These are phyloP conservation scores for Dipus sagitta DNA, from an alignment of 2,797 vertebrate genomes.

Conservation along the genomic window DNA sequence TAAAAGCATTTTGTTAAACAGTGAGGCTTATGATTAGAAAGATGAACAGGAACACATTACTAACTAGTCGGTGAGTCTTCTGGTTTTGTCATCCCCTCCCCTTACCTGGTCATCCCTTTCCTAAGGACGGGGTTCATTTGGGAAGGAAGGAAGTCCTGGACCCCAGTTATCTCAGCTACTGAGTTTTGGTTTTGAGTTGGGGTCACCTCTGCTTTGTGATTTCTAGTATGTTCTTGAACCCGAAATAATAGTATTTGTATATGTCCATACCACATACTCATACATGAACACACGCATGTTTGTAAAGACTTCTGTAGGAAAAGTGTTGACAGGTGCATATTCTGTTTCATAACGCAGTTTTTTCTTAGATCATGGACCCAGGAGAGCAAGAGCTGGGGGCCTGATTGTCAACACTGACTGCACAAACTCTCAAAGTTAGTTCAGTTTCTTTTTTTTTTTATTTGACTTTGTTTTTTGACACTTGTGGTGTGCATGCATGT, in stretches of 20 bases:
- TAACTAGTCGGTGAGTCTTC: not conserved
- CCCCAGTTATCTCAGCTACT: not conserved
- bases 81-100: not conserved
- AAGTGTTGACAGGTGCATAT: not conserved
- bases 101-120: not conserved
- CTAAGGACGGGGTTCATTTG: not conserved
- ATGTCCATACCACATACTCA: not conserved
- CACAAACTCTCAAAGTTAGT: not conserved
- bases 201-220: not conserved
- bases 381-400: not conserved
- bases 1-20: constrained; percentile 17
- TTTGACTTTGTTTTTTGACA: too few species aligned
- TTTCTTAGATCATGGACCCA: not conserved
- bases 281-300: not conserved
- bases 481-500: too few species aligned
- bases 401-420: not conserved
- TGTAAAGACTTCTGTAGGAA: constrained; percentile 10
- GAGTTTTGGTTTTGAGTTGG: constrained; percentile 14
- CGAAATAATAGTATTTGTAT: constrained; percentile 20
- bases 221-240: not conserved
- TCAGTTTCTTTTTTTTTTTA: too few species aligned
- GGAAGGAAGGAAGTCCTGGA: not conserved
- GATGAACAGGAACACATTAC: not conserved
- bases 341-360: not conserved
- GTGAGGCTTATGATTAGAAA: constrained; percentile 41